A percentile compares a stretch with the other conserved stretches of the same genome.
Conservation (phyloP, 2,113 vertebrate species). For the Gobiocypris rarus region DNA sequence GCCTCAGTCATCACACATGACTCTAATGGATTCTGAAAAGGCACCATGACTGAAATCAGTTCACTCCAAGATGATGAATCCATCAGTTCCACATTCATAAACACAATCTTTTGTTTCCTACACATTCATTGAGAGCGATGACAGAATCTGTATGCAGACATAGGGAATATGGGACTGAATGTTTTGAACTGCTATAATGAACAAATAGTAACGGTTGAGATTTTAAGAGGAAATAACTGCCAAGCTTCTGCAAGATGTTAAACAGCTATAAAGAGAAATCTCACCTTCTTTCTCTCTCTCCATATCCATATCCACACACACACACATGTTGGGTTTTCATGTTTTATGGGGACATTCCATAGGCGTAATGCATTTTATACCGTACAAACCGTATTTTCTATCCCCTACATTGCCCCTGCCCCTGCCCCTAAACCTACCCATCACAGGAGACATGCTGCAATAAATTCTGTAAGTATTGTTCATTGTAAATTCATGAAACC, state of each 20-base stretch:
- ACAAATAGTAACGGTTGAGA: constrained; percentile 21
- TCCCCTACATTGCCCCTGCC: no score
- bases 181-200: constrained; percentile 51
- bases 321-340: no score
- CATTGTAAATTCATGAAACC: not conserved
- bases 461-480: no score
- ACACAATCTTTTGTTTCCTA: constrained; percentile 59
- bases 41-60: constrained; percentile 54
- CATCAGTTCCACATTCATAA: constrained; percentile 63
- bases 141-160: constrained; percentile 42
- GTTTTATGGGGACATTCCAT: no score
- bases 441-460: no score
- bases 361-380: no score
- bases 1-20: constrained; percentile 49
- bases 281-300: not conserved
- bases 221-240: constrained; percentile 14
- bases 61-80: constrained; percentile 54
- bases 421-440: no score
- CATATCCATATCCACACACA: not conserved
- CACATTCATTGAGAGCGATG: constrained; percentile 52
- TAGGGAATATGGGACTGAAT: constrained; percentile 42
- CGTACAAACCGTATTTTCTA: no score
- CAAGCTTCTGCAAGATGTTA: not conserved
- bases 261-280: not conserved
- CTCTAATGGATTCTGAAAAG: constrained; percentile 57